Evolutionary conservation across 1,140 invertebrate species (phyloP).

Genomic region (Brachionus sp.): DNA sequence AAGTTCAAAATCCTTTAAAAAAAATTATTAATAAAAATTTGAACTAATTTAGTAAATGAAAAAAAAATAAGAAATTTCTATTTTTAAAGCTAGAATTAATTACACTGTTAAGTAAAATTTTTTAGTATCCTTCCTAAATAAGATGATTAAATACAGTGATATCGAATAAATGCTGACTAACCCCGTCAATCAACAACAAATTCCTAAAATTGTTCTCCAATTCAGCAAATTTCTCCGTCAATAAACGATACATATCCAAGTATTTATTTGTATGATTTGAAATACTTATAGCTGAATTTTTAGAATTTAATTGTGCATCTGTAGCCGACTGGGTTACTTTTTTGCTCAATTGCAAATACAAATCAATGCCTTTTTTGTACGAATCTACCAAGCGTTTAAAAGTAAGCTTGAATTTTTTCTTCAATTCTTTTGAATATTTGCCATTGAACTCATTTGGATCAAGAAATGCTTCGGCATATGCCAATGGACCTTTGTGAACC

Average conservation of each 20-base stretch:
- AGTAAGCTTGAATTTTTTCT: constrained; percentile 37
- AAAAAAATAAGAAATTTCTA: not conserved
- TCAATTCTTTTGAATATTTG: constrained; percentile 32
- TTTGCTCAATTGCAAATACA: not conserved
- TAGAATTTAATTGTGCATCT: not conserved
- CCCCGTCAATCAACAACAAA: constrained; percentile 32
- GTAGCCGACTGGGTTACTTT: not conserved
- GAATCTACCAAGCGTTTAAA: constrained; percentile 25
- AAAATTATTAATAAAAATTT: not conserved
- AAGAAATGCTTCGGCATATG: constrained; percentile 83
- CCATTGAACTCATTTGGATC: constrained; percentile 59
- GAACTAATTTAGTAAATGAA: not conserved
- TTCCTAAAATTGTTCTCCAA: constrained; percentile 44
- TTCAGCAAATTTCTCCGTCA: constrained; percentile 23
- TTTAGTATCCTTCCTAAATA: not conserved
- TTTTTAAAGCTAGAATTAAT: not conserved
- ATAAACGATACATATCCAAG: constrained; percentile 24
- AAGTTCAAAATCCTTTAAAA: constrained; percentile 29
- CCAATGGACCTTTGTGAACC: constrained; percentile 69
- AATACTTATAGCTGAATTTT: constrained; percentile 12
- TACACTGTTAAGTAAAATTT: not conserved
- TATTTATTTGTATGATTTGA: constrained; percentile 11
- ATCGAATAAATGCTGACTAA: constrained; percentile 19
- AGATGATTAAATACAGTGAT: not conserved
- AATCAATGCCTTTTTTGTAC: constrained; percentile 40